Base-by-base conservation (phyloP, 2,888 invertebrate genomes). In the Agonopterix arenella region DNA sequence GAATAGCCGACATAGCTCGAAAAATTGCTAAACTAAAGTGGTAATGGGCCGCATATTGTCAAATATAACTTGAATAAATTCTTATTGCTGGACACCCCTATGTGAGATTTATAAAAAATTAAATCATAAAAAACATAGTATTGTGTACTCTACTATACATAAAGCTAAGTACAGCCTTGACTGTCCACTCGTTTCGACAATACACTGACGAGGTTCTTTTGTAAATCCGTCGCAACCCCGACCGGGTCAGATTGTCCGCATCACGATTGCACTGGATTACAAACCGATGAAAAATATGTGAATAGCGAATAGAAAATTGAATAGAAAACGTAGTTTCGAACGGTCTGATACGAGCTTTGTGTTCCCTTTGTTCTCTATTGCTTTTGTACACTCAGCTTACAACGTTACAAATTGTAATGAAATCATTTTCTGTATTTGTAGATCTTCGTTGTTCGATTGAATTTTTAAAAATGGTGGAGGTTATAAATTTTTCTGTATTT, bases 231-330 rank as follows among this genome's bases (percentile, higher is more conserved):
- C 56, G 57, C 53, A 62, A 60, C 54, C 60, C 61, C 62, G 57
- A 51, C 57, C 53, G 60, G 49, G 41, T 49, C 58, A 56, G 55
- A 57, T 54, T 53, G 57, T 49, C 55, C 64, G 57, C 60, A 58
- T 59, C 59, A 61, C 66, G 67, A 74, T 70, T 72, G 70, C 68
- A 68, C 53, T 53, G 76, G 73, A 76, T 79, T 76, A 76, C 76
- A 72, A 75, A 67, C 72, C 72, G 71, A 76, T 79, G 77, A 79
- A 81, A 80, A 78, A 78, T 78, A 72, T 67, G 59, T 55, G 60
- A 65, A 61, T 61, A 64, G 10, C 68, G 64, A 68, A 70, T 65
- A 63, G 70, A 70, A 72, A 71, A 80, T 80, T 77, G 79, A 77
- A 81, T 74, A 73, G 73, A 73, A 28, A 76, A 71, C 66, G 70